Evolutionary conservation across 2,888 invertebrate species (phyloP).

Genomic region (Labia minor): DNA sequence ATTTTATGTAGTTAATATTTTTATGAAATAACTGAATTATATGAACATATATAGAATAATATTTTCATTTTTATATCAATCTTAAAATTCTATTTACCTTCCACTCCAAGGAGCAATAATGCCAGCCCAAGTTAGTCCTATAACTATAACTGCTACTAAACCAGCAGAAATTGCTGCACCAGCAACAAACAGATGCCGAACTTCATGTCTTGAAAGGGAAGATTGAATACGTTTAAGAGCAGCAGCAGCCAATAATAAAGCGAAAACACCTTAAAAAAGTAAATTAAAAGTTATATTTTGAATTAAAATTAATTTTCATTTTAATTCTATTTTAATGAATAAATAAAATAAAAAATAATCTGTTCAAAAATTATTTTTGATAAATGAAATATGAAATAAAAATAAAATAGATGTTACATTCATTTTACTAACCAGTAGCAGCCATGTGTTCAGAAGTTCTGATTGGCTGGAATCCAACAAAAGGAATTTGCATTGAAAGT

Average conservation of each 20-base stretch:
- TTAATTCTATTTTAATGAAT: no score
- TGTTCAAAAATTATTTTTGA: no score
- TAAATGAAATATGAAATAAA: no score
- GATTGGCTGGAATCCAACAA: slow-evolving; percentile 96
- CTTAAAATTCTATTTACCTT: no score
- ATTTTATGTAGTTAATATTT: no score
- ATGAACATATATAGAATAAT: no score
- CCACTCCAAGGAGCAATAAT: slow-evolving; percentile 95
- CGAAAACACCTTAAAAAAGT: slow-evolving; percentile 73
- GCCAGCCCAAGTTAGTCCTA: slow-evolving; percentile 83
- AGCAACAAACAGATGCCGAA: slow-evolving; percentile 73
- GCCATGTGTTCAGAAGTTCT: slow-evolving; percentile 99
- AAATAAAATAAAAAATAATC: no score
- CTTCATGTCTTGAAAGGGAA: slow-evolving; percentile 76
- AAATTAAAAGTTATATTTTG: slow-evolving; percentile 20
- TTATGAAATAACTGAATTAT: no score
- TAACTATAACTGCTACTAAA: slow-evolving; percentile 71
- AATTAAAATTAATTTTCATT: no score
- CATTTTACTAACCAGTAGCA: slow-evolving; percentile 85
- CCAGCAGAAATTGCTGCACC: slow-evolving; percentile 67
- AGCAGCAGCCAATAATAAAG: slow-evolving; percentile 79
- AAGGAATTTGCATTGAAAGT: slow-evolving; percentile 94
- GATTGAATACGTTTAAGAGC: slow-evolving; percentile 77
- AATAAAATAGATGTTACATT: no score
- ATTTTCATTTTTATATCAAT: no score